Evolutionary conservation across 2,888 invertebrate genomes (phyloP).

Genomic region (Ischnus inquisitorius): DNA sequence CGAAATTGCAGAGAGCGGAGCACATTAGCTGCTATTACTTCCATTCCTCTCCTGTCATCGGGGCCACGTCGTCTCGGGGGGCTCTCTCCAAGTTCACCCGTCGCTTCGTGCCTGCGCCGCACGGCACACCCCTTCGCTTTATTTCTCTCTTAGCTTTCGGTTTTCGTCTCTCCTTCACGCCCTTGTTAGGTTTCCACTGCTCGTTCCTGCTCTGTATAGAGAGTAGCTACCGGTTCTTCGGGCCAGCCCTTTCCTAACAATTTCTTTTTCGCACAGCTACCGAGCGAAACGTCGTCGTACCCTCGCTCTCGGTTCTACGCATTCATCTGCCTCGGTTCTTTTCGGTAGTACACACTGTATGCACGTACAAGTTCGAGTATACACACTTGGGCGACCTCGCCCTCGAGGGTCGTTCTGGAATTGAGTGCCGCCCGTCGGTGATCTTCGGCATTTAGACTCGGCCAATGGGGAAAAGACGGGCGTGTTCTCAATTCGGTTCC

Average conservation of each 20-base stretch:
- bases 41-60: constrained; percentile 77
- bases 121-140: constrained; percentile 58
- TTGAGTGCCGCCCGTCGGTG: constrained; percentile 48
- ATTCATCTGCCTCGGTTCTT: constrained; percentile 19
- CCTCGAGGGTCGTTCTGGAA: constrained; percentile 77
- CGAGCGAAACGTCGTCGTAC: constrained; percentile 31
- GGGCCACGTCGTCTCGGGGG: constrained; percentile 66
- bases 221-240: constrained; percentile 35
- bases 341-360: not conserved
- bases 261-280: constrained; percentile 54
- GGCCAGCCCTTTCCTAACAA: constrained; percentile 60
- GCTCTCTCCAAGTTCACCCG: constrained; percentile 54
- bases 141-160: constrained; percentile 65
- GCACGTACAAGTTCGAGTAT: not conserved
- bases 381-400: constrained; percentile 68
- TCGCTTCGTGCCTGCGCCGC: constrained; percentile 43
- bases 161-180: constrained; percentile 55
- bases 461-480: constrained; percentile 76
- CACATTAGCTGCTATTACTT: constrained; percentile 79
- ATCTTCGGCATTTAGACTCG: constrained; percentile 67
- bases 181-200: constrained; percentile 70
- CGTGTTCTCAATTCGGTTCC: constrained; percentile 58
- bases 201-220: constrained; percentile 65
- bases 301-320: constrained; percentile 57
- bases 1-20: constrained; percentile 66